Percentiles rank a stretch among this genome's conserved stretches.
Conservation (phyloP, 1,140 invertebrate genomes). For the Schlechtendalia chinensis region DNA sequence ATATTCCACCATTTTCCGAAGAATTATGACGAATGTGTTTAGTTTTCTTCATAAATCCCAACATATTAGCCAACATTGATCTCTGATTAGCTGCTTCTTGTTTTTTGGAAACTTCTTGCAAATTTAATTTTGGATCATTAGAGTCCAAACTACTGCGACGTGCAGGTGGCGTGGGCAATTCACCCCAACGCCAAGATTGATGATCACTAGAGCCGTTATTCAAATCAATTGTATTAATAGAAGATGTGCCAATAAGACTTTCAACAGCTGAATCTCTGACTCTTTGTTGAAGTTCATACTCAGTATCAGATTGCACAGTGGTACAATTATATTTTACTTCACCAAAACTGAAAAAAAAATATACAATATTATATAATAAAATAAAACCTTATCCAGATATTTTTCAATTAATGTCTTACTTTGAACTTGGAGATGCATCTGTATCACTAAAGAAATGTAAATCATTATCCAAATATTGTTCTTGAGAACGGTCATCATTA, state of each 20-base stretch:
- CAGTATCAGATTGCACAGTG: conserved; percentile 89
- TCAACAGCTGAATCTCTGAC: conserved; percentile 57
- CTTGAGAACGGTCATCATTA: conserved; percentile 34
- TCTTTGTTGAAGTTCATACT: conserved; percentile 75
- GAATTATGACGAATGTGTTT: conserved; percentile 69
- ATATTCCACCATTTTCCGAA: conserved; percentile 67
- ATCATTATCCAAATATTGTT: conserved; percentile 56
- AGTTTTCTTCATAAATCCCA: conserved; percentile 86
- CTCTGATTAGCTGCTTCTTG: conserved; percentile 61
- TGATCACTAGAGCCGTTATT: conserved; percentile 54
- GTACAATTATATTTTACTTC: conserved; percentile 69
- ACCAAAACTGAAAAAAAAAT: conserved; percentile 60
- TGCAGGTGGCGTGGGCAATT: conserved; percentile 68
- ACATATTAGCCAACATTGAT: conserved; percentile 84
- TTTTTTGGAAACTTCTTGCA: conserved; percentile 44
- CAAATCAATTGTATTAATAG: conserved; percentile 56
- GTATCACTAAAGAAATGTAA: conserved; percentile 91
- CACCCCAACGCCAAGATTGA: conserved; percentile 90
- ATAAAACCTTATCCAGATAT: neutral
- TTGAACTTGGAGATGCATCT: conserved; percentile 68
- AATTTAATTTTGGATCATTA: conserved; percentile 33
- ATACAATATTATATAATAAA: neutral
- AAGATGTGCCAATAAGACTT: conserved; percentile 51
- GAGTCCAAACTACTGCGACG: conserved; percentile 35
- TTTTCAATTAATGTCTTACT: conserved; percentile 40